Base-by-base conservation (phyloP, 2,888 invertebrate species). In the Chelonus formosanus region DNA sequence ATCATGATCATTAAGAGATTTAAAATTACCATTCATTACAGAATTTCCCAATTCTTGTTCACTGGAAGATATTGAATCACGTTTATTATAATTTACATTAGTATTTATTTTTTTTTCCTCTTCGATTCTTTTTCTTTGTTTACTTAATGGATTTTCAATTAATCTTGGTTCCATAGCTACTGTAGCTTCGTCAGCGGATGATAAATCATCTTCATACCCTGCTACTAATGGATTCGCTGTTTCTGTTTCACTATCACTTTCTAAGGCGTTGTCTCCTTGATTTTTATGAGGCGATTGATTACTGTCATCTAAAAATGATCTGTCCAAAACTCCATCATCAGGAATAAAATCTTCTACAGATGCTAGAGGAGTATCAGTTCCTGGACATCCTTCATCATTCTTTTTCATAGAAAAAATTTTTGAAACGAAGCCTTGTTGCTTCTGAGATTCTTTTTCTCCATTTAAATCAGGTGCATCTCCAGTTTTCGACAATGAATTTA, bases 141-240 rank as follows among this genome's bases (percentile, higher is more conserved):
- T 84, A 68, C 79, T 76, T 4, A 82, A 69, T 4, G 80, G 84
- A 78, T 82, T 84, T 71, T 81, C 83, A 48, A 78, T 71, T 8
- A 70, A 64, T 58, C 76, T 76, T 3, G 72, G 67, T 65, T 76
- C 71, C 44, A 78, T 77, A 64, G 74, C 80, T 70, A 77, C 81
- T 5, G 69, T 62, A 31, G 76, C 70, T 70, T 84, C 84, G 70
- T 91, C 90, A 54, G 90, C 90, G 0, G 90, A 90, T 74, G 92
- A 92, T 53, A 95, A 85, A 79, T 96, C 95, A 79, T 96, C 95
- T 83, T 93, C 92, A 73, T 92, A 91, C 58, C 91, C 91, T 35
- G 93, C 92, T 0, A 96, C 94, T 78, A 92, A 85, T 34, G 94
- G 94, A 86, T 94, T 94, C 5, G 88, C 89, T 44, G 88, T 85